Base-by-base conservation (phyloP, 1,140 invertebrate genomes). In the Mycetomoellerius zeteki region DNA sequence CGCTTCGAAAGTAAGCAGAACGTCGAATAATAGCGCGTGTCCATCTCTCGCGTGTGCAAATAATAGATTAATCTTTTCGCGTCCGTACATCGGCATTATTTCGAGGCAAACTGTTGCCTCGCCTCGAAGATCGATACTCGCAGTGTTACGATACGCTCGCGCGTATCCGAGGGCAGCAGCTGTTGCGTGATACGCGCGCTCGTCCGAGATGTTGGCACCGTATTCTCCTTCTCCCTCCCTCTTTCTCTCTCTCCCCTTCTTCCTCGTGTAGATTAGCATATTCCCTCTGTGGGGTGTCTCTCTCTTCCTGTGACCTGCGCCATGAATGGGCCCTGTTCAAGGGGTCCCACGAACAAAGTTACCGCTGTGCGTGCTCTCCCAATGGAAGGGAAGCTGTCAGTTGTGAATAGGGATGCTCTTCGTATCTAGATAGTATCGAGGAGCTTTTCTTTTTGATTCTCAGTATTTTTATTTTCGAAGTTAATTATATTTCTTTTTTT, bases 251-350 rank as follows among this genome's bases (percentile, higher is more conserved):
- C 47, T 69, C 33, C 6, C 58, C 37, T 47, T 50, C 8, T 7
- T 43, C 10, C 58, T 52, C 52, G 33, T 21, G 4, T 47, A 58
- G 33, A 82, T 82, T 73, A 82, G 58, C 80, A 73, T 82, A 82
- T 82, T 60, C 19, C 19, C 80, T 73, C 52, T 33, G 67, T 60
- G 37, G 47, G 37, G 37, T 12, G 52, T 84, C 71, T 82, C 77
- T 82, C 77, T 84, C 69, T 67, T 85, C 50, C 73, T 69, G 82
- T 67, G 60, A 56, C 58, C 43, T 60, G 50, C 43, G 64, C 24
- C 52, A 65, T 89, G 73, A 89, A 89, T 89, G 87, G 75, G n/a
- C 24, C 67, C 76, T 60, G 88, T 89, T 89, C 82, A 89, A 76
- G 33, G 33, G 62, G 69, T 62, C 81, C 87, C 16, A 33, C 54